A percentile compares a stretch with the other conserved stretches of the same genome.
Conservation (phyloP, 2,113 vertebrate species). For the Coreoperca whiteheadi region DNA sequence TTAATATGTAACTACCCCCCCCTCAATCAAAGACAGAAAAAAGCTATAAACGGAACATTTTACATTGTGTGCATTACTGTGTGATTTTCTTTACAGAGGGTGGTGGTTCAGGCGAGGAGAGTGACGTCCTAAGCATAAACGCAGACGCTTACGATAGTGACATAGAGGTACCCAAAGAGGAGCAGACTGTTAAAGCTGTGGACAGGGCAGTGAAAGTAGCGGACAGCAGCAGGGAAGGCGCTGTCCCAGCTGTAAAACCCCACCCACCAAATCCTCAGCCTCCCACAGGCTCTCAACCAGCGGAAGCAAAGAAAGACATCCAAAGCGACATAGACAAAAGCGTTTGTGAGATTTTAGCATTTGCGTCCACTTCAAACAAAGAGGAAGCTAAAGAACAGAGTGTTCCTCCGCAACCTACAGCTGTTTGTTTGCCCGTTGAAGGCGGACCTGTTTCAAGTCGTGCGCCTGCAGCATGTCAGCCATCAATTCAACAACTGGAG, state of each 20-base stretch:
- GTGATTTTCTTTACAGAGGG: slow-evolving; percentile 82
- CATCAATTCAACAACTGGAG: slow-evolving; percentile 95
- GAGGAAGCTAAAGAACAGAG: slow-evolving; percentile 72
- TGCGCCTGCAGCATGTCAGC: slow-evolving; percentile 81
- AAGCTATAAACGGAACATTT: neutral
- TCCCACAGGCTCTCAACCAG: slow-evolving; percentile 39
- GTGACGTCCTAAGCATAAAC: slow-evolving; percentile 96
- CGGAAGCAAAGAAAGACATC: slow-evolving; percentile 88
- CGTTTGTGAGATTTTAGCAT: slow-evolving; percentile 93
- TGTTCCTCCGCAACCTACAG: slow-evolving; percentile 12
- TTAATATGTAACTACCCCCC: slow-evolving; percentile 39
- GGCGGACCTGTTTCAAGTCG: neutral
- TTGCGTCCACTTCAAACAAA: slow-evolving; percentile 77
- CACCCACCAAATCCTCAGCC: slow-evolving; percentile 80
- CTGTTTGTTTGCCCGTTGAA: slow-evolving; percentile 53
- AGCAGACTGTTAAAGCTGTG: slow-evolving; percentile 78
- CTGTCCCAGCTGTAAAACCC: slow-evolving; percentile 59
- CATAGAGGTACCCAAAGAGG: slow-evolving; percentile 92
- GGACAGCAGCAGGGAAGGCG: slow-evolving; percentile 37
- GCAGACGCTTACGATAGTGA: slow-evolving; percentile 96
- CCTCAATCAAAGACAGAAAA: slow-evolving; percentile 14
- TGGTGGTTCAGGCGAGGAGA: slow-evolving; percentile 89
- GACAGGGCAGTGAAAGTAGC: neutral
- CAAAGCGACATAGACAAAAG: slow-evolving; percentile 96
- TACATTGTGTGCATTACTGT: too few relatives aligned